These are phyloP conservation scores for Antechinus flavipes DNA, from an alignment of 2,113 vertebrate genomes.

Conservation along the genomic window DNA sequence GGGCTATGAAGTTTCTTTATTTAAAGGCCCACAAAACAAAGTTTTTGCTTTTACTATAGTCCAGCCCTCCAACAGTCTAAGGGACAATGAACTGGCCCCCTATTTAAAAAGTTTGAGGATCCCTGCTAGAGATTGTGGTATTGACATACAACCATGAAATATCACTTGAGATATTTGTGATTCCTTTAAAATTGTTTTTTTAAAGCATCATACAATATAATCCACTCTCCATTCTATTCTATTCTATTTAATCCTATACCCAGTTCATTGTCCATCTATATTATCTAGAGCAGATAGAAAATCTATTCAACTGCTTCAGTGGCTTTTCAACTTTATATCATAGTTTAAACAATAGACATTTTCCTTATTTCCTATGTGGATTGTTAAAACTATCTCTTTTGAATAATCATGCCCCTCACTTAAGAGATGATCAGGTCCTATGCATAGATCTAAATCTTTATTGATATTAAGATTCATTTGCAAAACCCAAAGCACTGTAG, in stretches of 20 bases:
- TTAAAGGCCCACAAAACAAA: no score
- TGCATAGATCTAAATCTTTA: neutral
- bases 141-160: neutral
- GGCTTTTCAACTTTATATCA: neutral
- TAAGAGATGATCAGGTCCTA: neutral
- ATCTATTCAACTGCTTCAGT: neutral
- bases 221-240: neutral
- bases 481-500: neutral
- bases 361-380: neutral
- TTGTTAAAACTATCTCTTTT: neutral
- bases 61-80: no score
- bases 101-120: no score
- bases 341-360: neutral
- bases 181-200: neutral
- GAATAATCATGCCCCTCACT: neutral
- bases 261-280: neutral
- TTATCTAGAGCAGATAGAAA: neutral
- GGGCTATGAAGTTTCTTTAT: no score
- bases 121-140: no score
- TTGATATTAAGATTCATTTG: neutral
- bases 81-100: no score
- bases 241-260: neutral
- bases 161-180: neutral
- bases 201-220: neutral
- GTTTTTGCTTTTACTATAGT: no score